Conservation (phyloP, 2,113 vertebrate species). For the Pagrus major region DNA sequence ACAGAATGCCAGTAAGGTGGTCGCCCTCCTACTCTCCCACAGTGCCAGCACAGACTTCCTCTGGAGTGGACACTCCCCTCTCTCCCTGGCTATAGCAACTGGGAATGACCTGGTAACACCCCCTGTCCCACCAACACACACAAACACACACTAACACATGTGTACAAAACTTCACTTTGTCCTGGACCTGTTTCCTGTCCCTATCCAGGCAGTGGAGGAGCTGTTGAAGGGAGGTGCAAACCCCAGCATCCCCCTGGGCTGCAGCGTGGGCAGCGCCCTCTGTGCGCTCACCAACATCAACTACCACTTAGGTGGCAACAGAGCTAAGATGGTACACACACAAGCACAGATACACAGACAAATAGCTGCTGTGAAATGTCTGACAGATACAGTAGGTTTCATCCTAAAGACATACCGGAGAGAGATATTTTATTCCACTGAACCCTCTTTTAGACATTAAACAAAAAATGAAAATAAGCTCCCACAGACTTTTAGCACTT, state of each 20-base stretch:
- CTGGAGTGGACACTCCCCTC: constrained; percentile 92
- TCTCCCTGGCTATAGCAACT: constrained; percentile 89
- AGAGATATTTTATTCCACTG: background rate
- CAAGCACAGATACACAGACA: background rate
- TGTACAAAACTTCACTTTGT: background rate
- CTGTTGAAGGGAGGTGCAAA: constrained; percentile 86
- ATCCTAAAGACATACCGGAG: background rate
- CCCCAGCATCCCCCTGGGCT: constrained; percentile 85
- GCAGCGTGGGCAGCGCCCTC: constrained; percentile 84
- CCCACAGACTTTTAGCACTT: too few relatives aligned
- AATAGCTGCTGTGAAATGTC: background rate
- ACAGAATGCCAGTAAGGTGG: constrained; percentile 84
- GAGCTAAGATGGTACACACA: constrained; percentile 83
- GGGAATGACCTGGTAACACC: constrained; percentile 87
- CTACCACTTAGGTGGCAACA: constrained; percentile 77
- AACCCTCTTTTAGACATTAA: background rate
- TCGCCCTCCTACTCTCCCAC: constrained; percentile 86
- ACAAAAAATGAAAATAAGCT: background rate
- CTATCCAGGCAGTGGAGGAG: constrained; percentile 84
- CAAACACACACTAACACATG: background rate
- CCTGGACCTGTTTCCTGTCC: background rate
- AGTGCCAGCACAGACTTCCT: constrained; percentile 84
- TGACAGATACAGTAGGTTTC: background rate
- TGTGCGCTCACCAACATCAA: constrained; percentile 83
- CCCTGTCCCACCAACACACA: background rate